phyloP scores from a whole-genome alignment of 2,113 vertebrate species.

The Caloenas nicobarica region DNA sequence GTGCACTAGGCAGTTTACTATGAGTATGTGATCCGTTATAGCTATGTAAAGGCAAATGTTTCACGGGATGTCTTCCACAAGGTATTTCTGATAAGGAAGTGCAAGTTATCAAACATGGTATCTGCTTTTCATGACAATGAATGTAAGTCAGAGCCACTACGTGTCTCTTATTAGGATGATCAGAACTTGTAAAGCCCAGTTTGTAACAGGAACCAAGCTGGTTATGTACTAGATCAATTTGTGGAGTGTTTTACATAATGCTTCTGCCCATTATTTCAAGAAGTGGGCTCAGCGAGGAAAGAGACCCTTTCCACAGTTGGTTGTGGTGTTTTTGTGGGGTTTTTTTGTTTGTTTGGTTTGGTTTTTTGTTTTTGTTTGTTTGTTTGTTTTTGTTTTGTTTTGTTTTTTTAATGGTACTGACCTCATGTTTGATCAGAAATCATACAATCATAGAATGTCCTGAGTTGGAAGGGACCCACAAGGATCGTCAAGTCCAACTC shows the following conservation, averaged over 20 bases:
- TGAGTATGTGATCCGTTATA: not conserved
- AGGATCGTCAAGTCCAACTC: too few relatives aligned
- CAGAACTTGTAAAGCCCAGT: not conserved
- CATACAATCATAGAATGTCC: not conserved
- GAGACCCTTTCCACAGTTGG: not conserved
- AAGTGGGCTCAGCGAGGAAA: not conserved
- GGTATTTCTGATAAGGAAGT: not conserved
- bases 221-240: not conserved
- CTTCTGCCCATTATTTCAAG: not conserved
- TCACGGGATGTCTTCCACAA: not conserved
- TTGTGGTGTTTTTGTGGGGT: too few relatives aligned
- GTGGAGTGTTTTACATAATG: not conserved
- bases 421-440: not conserved
- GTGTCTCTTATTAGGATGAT: not conserved
- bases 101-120: not conserved
- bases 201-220: not conserved
- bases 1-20: not conserved
- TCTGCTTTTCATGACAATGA: not conserved
- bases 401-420: not conserved
- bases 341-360: too few relatives aligned
- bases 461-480: too few relatives aligned
- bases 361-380: not conserved
- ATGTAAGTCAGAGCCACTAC: not conserved
- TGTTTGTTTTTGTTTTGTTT: not conserved
- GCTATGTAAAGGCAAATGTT: not conserved